phyloP scores from a whole-genome alignment of 2,888 invertebrate genomes.

The Xanthorhoe designata region DNA sequence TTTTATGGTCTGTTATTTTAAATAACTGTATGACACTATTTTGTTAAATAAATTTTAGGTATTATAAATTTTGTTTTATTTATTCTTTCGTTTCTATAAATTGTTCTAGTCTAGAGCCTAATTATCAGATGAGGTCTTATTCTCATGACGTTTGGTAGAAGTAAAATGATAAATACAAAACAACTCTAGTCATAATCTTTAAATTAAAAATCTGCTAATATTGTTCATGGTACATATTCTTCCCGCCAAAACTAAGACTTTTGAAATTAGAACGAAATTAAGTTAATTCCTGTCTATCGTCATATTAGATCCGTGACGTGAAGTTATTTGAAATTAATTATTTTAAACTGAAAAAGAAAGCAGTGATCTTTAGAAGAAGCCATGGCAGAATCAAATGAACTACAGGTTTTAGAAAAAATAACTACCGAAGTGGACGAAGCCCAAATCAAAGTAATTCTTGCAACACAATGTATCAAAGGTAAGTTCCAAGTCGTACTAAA shows the following conservation, averaged over 20 bases:
- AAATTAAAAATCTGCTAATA: background rate
- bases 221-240: background rate
- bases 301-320: too few species aligned
- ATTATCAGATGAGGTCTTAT: too few species aligned
- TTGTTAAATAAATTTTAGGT: conserved; percentile 86
- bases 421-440: conserved; percentile 67
- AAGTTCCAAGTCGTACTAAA: conserved; percentile 32
- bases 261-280: background rate
- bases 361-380: background rate
- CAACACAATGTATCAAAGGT: conserved; percentile 74
- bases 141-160: too few species aligned
- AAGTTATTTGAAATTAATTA: too few species aligned
- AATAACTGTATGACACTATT: conserved; percentile 85
- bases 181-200: background rate
- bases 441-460: conserved; percentile 63
- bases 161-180: background rate
- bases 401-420: conserved; percentile 64
- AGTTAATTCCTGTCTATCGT: background rate
- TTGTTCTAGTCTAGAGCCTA: too few species aligned
- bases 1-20: conserved; percentile 84
- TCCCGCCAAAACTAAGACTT: background rate
- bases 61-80: conserved; percentile 67
- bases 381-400: conserved; percentile 64
- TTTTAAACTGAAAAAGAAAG: too few species aligned
- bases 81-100: background rate